Conservation (phyloP, 1,140 invertebrate genomes). For the Brachionus koreanus region DNA sequence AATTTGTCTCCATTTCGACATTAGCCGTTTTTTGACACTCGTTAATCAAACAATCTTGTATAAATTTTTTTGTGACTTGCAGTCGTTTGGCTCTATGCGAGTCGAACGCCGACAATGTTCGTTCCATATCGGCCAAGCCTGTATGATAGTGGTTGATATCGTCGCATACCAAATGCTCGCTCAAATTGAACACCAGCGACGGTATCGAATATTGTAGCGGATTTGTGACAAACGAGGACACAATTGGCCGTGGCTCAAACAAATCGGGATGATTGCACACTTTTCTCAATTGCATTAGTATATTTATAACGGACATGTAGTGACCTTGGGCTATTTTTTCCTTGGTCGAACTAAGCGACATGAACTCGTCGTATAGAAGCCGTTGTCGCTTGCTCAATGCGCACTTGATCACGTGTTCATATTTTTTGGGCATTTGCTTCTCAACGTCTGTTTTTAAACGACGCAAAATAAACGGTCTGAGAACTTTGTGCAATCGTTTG, state of each 20-base stretch:
- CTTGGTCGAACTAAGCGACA: constrained; percentile 89
- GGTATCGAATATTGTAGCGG: constrained; percentile 69
- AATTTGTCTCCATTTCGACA: not conserved
- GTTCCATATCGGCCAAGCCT: constrained; percentile 70
- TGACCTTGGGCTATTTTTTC: constrained; percentile 92
- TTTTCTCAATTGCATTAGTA: constrained; percentile 97
- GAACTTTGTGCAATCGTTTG: constrained; percentile 88
- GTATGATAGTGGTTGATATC: constrained; percentile 63
- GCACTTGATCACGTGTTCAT: constrained; percentile 94
- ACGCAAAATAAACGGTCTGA: constrained; percentile 91
- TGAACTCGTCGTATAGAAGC: constrained; percentile 98
- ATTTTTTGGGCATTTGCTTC: constrained; percentile 98
- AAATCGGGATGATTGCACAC: constrained; percentile 99
- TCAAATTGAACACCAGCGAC: constrained; percentile 53
- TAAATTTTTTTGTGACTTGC: constrained; percentile 68
- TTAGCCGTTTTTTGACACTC: constrained; percentile 49
- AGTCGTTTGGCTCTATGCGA: constrained; percentile 73
- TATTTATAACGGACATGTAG: constrained; percentile 94
- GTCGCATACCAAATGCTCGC: not conserved
- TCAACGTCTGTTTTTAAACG: constrained; percentile 95
- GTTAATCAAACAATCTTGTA: constrained; percentile 70
- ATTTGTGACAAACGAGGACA: constrained; percentile 87
- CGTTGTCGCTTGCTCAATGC: constrained; percentile 91
- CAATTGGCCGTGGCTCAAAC: constrained; percentile 90
- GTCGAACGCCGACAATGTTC: constrained; percentile 71